phyloP scores from a whole-genome alignment of 2,888 invertebrate genomes.

The Oxystoma pomonae region DNA sequence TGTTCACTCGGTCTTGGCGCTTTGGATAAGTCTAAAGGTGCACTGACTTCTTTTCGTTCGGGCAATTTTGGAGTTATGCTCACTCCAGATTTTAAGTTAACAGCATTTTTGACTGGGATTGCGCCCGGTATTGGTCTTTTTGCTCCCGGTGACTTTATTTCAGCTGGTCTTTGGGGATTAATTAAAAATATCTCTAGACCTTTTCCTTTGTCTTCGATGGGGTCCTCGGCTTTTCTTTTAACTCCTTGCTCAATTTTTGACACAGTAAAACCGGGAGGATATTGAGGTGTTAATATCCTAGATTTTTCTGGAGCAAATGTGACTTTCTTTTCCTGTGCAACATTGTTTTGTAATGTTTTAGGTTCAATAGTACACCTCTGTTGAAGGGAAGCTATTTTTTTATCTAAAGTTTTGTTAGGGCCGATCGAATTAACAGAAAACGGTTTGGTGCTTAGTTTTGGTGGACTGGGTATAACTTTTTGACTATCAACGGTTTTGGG shows the following conservation, averaged over 20 bases:
- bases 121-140: conserved; percentile 54
- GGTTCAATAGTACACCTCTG: conserved; percentile 40
- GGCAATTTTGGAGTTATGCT: conserved; percentile 41
- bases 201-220: conserved; percentile 40
- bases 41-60: conserved; percentile 49
- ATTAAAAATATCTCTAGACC: conserved; percentile 46
- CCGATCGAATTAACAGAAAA: conserved; percentile 22
- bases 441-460: conserved; percentile 17
- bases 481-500: conserved; percentile 5
- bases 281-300: conserved; percentile 27
- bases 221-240: conserved; percentile 40
- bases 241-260: conserved; percentile 45
- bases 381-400: conserved; percentile 41
- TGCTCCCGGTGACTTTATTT: conserved; percentile 2
- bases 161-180: conserved; percentile 30
- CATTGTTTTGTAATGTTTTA: conserved; percentile 23
- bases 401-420: conserved; percentile 27
- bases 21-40: conserved; percentile 53
- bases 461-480: conserved; percentile 20
- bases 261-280: conserved; percentile 45
- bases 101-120: conserved; percentile 49
- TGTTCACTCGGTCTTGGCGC: conserved; percentile 32
- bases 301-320: conserved; percentile 22
- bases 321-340: conserved; percentile 27
- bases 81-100: conserved; percentile 38